Evolutionary conservation across 2,888 invertebrate genomes (phyloP).

Genomic region (Agrotis puta): DNA sequence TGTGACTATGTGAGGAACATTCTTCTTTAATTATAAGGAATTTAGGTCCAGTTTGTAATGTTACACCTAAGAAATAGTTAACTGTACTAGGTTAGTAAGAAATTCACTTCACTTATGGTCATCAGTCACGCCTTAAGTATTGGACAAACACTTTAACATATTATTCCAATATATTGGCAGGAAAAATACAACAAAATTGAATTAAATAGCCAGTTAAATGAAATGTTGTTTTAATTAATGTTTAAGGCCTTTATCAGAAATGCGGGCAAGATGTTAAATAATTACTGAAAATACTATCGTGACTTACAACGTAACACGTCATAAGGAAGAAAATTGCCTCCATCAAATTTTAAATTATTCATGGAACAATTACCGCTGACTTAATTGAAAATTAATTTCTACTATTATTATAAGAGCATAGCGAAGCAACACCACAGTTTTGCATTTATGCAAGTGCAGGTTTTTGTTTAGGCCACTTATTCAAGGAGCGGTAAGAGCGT

Average conservation of each 20-base stretch:
- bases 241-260: conserved; percentile 31
- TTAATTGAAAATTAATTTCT: conserved; percentile 75
- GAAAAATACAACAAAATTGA: conserved; percentile 44
- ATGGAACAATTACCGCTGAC: conserved; percentile 71
- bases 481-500: conserved; percentile 77
- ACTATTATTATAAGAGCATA: conserved; percentile 64
- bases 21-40: conserved; percentile 46
- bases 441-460: conserved; percentile 79
- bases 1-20: conserved; percentile 24
- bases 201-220: conserved; percentile 41
- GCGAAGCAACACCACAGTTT: conserved; percentile 65
- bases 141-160: conserved; percentile 42
- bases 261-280: conserved; percentile 43
- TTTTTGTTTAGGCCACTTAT: conserved; percentile 79
- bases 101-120: conserved; percentile 50
- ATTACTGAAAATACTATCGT: conserved; percentile 37
- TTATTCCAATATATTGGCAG: conserved; percentile 33
- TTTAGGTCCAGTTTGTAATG: conserved; percentile 50
- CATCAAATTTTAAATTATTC: conserved; percentile 71
- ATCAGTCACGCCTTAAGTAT: conserved; percentile 47
- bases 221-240: conserved; percentile 53
- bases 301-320: conserved; percentile 51
- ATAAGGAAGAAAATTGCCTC: conserved; percentile 59
- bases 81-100: conserved; percentile 28
- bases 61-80: conserved; percentile 53